A percentile compares a stretch with the other conserved stretches of the same genome.
phyloP scores from a whole-genome alignment of 2,797 vertebrate genomes.

The Coreius guichenoti region DNA sequence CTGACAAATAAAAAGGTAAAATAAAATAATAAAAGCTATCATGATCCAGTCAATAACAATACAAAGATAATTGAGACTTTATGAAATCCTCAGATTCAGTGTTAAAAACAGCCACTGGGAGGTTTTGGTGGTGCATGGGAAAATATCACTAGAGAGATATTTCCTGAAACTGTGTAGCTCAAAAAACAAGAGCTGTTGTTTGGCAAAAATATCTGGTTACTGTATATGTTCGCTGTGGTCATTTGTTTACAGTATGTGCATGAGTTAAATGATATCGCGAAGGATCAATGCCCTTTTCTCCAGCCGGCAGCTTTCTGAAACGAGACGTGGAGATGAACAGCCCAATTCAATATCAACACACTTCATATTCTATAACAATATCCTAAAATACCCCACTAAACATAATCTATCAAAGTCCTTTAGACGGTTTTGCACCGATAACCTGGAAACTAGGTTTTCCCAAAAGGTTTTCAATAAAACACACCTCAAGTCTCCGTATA shows the following conservation, averaged over 20 bases:
- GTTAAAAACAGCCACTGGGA: neutral
- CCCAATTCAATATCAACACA: slow-evolving; percentile 52
- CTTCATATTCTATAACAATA: slow-evolving; percentile 51
- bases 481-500: slow-evolving; percentile 34
- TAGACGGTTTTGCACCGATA: slow-evolving; percentile 30
- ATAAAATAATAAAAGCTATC: neutral
- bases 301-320: slow-evolving; percentile 16
- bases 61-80: neutral
- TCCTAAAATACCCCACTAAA: slow-evolving; percentile 55
- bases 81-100: neutral
- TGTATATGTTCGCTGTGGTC: neutral
- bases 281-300: slow-evolving; percentile 4
- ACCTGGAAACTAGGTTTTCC: slow-evolving; percentile 53
- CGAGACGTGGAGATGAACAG: slow-evolving; percentile 51
- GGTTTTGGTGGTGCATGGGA: neutral
- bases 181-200: slow-evolving; percentile 21
- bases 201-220: slow-evolving; percentile 14
- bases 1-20: neutral
- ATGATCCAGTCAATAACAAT: neutral
- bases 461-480: slow-evolving; percentile 47
- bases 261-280: slow-evolving; percentile 11
- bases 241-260: slow-evolving; percentile 9
- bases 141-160: neutral
- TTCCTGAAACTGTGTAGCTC: slow-evolving; percentile 8
- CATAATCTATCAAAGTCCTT: slow-evolving; percentile 45